Conservation (phyloP, 2,797 vertebrate genomes). For the Threskiornis aethiopicus region DNA sequence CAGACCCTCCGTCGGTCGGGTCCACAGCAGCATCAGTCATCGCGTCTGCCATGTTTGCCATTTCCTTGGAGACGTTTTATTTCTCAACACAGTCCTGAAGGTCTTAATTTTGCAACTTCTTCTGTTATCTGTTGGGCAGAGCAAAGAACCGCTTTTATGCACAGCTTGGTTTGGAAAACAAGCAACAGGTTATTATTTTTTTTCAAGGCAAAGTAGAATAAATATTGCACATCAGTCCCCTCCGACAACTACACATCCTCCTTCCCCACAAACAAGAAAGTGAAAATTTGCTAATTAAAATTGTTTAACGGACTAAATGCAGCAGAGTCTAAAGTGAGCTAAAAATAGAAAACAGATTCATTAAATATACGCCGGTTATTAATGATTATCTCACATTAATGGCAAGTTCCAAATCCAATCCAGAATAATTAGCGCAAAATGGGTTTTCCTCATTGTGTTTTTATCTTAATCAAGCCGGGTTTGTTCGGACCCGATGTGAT, state of each 20-base stretch:
- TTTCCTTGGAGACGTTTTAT: conserved; percentile 3
- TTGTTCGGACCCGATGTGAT: not conserved
- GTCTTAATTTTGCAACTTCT: conserved; percentile 28
- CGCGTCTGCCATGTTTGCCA: not conserved
- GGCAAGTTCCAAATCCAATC: not conserved
- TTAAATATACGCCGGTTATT: not conserved
- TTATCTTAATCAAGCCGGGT: not conserved
- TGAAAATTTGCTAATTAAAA: not conserved
- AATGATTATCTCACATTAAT: not conserved
- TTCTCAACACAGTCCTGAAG: not conserved
- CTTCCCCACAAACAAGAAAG: not conserved
- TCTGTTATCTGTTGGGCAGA: conserved; percentile 65
- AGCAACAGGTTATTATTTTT: not conserved
- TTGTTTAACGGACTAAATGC: not conserved
- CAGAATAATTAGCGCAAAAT: not conserved
- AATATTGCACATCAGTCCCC: not conserved
- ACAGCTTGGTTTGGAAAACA: not conserved
- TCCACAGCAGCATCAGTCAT: not conserved
- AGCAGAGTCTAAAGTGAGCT: not conserved
- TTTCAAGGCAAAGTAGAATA: not conserved
- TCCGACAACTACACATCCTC: not conserved
- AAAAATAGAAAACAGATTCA: not conserved
- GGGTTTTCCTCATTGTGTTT: not conserved
- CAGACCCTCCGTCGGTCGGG: not conserved
- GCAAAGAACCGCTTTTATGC: conserved; percentile 25